phyloP scores from a whole-genome alignment of 2,113 vertebrate genomes.

The Cheilinus undulatus region DNA sequence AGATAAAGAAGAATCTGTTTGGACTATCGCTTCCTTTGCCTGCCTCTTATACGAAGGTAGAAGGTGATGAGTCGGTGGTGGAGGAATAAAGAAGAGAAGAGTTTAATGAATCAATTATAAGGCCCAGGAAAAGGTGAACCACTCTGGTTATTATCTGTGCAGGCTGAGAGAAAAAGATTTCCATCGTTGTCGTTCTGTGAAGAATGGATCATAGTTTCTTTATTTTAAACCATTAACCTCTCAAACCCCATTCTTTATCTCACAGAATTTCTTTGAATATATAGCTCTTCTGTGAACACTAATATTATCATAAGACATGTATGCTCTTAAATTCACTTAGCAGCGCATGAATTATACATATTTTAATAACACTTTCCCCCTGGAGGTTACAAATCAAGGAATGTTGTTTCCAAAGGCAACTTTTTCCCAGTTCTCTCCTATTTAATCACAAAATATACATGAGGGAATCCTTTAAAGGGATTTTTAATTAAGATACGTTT shows the following conservation, averaged over 20 bases:
- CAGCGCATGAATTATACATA: constrained; percentile 54
- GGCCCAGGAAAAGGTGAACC: constrained; percentile 22
- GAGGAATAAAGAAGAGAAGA: constrained; percentile 26
- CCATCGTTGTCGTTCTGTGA: constrained; percentile 3
- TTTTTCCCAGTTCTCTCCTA: not conserved
- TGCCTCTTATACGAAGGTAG: constrained; percentile 16
- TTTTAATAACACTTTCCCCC: constrained; percentile 35
- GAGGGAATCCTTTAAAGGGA: not conserved
- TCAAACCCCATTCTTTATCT: constrained; percentile 20
- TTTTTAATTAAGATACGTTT: too few relatives aligned
- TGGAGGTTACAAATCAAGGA: constrained; percentile 30
- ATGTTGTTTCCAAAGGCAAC: not conserved
- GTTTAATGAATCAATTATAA: constrained; percentile 56
- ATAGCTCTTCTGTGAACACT: constrained; percentile 21
- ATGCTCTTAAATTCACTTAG: constrained; percentile 50
- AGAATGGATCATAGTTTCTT: constrained; percentile 25
- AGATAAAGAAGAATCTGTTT: constrained; percentile 50
- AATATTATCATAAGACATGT: constrained; percentile 46
- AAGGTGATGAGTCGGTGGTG: constrained; percentile 8
- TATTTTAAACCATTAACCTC: constrained; percentile 30
- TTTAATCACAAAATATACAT: not conserved
- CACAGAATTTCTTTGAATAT: constrained; percentile 6
- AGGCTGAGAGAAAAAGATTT: constrained; percentile 20
- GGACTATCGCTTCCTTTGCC: constrained; percentile 11
- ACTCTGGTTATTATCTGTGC: constrained; percentile 26